Evolutionary conservation across 2,888 invertebrate species (phyloP).

Genomic region (Eupithecia exiguata): DNA sequence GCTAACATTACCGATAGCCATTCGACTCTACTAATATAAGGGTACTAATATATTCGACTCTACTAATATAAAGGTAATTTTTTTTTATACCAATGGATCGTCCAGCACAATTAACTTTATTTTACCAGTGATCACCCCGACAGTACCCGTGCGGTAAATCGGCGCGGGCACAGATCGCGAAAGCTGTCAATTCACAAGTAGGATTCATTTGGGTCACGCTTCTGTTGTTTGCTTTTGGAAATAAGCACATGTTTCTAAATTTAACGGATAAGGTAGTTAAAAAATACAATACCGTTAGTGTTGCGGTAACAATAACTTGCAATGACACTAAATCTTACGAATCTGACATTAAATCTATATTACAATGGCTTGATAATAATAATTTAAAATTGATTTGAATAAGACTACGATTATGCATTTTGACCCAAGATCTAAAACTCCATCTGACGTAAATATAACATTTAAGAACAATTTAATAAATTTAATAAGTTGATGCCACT

Average conservation of each 20-base stretch:
- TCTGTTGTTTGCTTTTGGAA: slow-evolving; percentile 22
- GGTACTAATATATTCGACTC: background rate
- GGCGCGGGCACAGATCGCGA: slow-evolving; percentile 20
- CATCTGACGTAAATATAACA: too few species aligned
- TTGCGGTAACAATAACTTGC: too few species aligned
- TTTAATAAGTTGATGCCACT: too few species aligned
- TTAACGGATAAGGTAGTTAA: background rate
- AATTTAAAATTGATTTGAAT: too few species aligned
- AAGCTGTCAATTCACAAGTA: slow-evolving; percentile 33
- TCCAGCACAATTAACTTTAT: background rate
- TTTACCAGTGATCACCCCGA: background rate
- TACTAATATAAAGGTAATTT: too few species aligned
- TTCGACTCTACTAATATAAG: background rate
- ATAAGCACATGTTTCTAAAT: slow-evolving; percentile 15
- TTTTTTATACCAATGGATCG: too few species aligned
- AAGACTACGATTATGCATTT: too few species aligned
- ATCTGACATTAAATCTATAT: too few species aligned
- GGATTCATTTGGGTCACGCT: slow-evolving; percentile 18
- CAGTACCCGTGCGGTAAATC: slow-evolving; percentile 14
- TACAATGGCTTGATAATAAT: too few species aligned
- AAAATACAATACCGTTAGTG: background rate
- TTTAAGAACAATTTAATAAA: too few species aligned
- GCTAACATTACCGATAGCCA: background rate
- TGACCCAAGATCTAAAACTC: too few species aligned
- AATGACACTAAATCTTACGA: too few species aligned